Evolutionary conservation across 2,888 invertebrate genomes (phyloP), one percentile per base, ranked within the genome.

Genomic region (Sicus ferrugineus): DNA sequence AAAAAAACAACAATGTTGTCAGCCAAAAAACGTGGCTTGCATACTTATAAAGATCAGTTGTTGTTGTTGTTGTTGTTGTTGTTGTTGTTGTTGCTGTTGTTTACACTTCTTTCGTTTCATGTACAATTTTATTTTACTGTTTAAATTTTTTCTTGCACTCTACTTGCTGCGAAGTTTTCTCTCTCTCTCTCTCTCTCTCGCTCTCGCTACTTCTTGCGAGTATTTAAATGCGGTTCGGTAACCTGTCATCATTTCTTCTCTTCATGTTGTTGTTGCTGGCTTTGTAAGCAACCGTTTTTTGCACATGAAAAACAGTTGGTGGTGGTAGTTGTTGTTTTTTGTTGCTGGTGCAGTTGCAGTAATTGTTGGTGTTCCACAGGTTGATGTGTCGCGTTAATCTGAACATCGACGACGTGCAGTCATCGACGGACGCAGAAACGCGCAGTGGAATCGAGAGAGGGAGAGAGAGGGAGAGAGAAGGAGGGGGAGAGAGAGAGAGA

Each of bases 201-300:
- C n/a, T n/a, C 16, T 62, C 1, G 26, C 26, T 62, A 3, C 14
- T 62, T 46, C 14, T 62, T 71, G 69, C 75, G 75, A 73, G 70
- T 73, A 74, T 75, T 75, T 75, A 76, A 73, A 73, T 73, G 62
- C 69, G 70, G 74, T 73, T 73, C 72, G 72, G 69, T 73, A 75
- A 74, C 73, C 76, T 75, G 67, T 68, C 66, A 67, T 65, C 69
- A 69, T 9, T 9, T 38, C 7, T 11, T n/a, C n/a, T 59, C 19
- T 34, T 59, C 23, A 26, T 14, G 26, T 54, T 59, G 59, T 59
- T 59, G 38, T 30, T 59, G 21, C 14, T 3, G 38, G 19, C 38
- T 38, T n/a, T 34, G 19, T 7, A 19, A 59, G 23, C 19, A 34
- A n/a, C 31, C n/a, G n/a, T n/a, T n/a, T n/a, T n/a, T n/a, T n/a